These are phyloP conservation scores for Sebastes schlegelii DNA, from an alignment of 2,113 vertebrate species.

Conservation along the genomic window DNA sequence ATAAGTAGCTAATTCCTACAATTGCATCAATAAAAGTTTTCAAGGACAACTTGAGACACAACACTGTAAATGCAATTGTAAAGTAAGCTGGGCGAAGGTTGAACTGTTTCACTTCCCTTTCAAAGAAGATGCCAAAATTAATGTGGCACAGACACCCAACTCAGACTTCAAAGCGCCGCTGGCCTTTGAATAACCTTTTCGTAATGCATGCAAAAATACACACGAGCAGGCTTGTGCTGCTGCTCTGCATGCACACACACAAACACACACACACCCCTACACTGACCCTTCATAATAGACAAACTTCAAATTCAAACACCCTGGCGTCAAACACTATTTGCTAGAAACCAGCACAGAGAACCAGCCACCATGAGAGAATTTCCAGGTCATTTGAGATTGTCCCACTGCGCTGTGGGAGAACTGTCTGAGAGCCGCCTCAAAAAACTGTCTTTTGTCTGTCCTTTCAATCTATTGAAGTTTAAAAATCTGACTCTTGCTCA, in stretches of 20 bases:
- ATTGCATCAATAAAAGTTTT: not conserved
- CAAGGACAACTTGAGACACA: not conserved
- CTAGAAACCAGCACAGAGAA: conserved; percentile 27
- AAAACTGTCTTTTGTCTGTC: not conserved
- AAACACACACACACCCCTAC: conserved; percentile 12
- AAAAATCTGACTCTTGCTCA: not conserved
- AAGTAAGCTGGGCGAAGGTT: not conserved
- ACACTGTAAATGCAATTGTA: not conserved
- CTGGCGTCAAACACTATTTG: conserved; percentile 52
- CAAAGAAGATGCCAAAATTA: conserved; percentile 41
- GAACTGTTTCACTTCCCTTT: conserved; percentile 10
- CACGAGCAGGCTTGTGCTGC: not conserved
- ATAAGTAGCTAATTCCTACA: not conserved
- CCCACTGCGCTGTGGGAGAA: conserved; percentile 25
- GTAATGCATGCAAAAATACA: conserved; percentile 46
- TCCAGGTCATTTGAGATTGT: conserved; percentile 59
- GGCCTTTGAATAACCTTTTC: conserved; percentile 71
- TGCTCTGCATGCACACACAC: conserved; percentile 3
- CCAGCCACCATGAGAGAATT: conserved; percentile 39
- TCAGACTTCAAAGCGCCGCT: conserved; percentile 49
- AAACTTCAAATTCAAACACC: conserved; percentile 45
- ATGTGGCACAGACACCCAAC: conserved; percentile 28
- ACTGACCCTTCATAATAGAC: conserved; percentile 8
- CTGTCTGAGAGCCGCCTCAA: not conserved
- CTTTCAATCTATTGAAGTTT: not conserved